Percentiles rank a stretch among this genome's conserved stretches.
Conservation (phyloP, 2,888 invertebrate genomes). For the Parnassius mnemosyne region DNA sequence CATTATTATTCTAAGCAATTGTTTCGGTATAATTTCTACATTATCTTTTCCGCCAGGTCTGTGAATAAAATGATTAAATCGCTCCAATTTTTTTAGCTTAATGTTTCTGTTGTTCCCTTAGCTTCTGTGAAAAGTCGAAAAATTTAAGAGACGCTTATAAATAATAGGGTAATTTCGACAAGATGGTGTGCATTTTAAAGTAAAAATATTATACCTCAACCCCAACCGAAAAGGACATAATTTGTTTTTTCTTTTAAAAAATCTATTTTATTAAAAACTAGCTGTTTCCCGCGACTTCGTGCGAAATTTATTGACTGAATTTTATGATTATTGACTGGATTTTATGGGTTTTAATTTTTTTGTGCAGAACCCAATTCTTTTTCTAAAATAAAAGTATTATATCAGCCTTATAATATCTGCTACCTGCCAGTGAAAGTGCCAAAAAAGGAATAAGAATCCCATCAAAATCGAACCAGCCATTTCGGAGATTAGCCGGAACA, state of each 20-base stretch:
- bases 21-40: constrained; percentile 66
- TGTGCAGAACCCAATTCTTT: no score
- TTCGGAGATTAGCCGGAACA: no score
- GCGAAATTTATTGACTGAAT: no score
- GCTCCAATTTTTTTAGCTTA: constrained; percentile 51
- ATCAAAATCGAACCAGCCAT: no score
- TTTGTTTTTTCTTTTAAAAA: constrained; percentile 9
- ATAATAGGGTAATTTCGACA: constrained; percentile 31
- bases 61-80: constrained; percentile 68
- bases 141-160: constrained; percentile 33
- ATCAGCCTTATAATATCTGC: no score
- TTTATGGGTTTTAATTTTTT: no score
- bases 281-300: no score
- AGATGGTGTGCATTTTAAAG: constrained; percentile 30
- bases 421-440: no score
- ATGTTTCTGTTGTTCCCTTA: constrained; percentile 34
- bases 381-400: no score
- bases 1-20: constrained; percentile 68
- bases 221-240: no score
- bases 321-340: no score
- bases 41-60: constrained; percentile 61
- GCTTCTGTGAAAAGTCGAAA: constrained; percentile 32
- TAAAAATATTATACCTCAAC: constrained; percentile 3
- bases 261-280: not conserved
- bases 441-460: no score